Conservation (phyloP, 2,113 vertebrate genomes). For the Peromyscus maniculatus region DNA sequence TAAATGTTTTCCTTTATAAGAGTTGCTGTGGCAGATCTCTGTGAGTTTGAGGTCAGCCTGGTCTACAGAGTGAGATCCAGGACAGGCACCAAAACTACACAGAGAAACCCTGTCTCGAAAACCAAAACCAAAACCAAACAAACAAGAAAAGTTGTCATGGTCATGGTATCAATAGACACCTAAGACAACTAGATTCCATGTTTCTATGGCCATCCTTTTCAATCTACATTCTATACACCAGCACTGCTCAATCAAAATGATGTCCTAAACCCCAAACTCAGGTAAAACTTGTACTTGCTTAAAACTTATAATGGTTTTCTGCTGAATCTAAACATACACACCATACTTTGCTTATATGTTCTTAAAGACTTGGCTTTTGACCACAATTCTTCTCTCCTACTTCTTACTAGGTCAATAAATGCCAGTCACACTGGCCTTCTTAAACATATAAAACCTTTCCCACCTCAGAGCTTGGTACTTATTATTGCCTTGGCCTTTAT, state of each 20-base stretch:
- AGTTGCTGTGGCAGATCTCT: too few species aligned
- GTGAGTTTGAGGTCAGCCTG: too few species aligned
- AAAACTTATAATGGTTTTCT: slow-evolving; percentile 1
- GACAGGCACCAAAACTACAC: too few species aligned
- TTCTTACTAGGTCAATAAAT: background rate
- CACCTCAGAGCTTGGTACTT: background rate
- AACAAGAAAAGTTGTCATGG: too few species aligned
- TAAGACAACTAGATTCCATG: background rate
- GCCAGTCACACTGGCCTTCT: background rate
- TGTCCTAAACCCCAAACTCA: background rate
- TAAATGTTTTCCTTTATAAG: background rate
- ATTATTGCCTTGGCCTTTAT: background rate
- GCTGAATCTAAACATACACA: background rate
- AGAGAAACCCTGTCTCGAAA: too few species aligned
- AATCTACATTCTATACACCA: background rate
- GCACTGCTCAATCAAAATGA: background rate
- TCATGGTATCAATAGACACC: background rate
- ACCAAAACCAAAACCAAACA: too few species aligned
- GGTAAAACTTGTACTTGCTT: slow-evolving; percentile 1
- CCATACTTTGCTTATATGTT: background rate
- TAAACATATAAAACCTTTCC: background rate
- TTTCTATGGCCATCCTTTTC: background rate
- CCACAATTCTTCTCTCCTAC: background rate
- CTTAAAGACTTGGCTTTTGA: background rate
- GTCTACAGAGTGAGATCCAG: too few species aligned